Evolutionary conservation across 2,888 invertebrate species (phyloP).

Genomic region (Neria commutata): DNA sequence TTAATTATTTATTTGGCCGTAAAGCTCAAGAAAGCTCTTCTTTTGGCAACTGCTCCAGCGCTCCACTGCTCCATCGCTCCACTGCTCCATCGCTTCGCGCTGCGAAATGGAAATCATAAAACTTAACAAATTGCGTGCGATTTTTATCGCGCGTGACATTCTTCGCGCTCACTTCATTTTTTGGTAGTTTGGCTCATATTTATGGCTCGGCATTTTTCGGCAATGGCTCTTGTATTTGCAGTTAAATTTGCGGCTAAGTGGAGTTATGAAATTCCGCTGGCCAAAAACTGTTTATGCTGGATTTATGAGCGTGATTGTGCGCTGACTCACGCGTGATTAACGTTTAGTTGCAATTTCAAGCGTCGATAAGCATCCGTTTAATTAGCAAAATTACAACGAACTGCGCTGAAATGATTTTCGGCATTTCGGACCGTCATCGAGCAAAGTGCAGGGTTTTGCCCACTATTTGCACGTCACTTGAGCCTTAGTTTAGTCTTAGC

Average conservation of each 20-base stretch:
- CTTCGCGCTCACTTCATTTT: not conserved
- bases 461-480: too few relatives aligned
- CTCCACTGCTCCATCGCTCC: too few relatives aligned
- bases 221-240: not conserved
- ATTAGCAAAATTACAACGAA: slow-evolving; percentile 1
- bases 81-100: too few relatives aligned
- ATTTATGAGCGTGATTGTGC: not conserved
- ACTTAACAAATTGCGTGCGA: slow-evolving; percentile 52
- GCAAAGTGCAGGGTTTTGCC: too few relatives aligned
- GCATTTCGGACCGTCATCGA: too few relatives aligned
- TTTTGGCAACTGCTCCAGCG: not conserved
- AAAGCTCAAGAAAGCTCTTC: slow-evolving; percentile 33
- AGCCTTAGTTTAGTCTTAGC: too few relatives aligned
- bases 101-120: slow-evolving; percentile 50
- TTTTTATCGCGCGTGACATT: slow-evolving; percentile 43
- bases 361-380: slow-evolving; percentile 6
- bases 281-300: too few relatives aligned
- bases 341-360: not conserved
- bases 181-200: not conserved
- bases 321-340: not conserved
- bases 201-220: slow-evolving; percentile 1
- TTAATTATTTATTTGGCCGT: slow-evolving; percentile 53
- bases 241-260: not conserved
- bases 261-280: slow-evolving; percentile 11
- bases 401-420: too few relatives aligned